phyloP scores from a whole-genome alignment of 2,888 invertebrate species.

The Idaea dimidiata region DNA sequence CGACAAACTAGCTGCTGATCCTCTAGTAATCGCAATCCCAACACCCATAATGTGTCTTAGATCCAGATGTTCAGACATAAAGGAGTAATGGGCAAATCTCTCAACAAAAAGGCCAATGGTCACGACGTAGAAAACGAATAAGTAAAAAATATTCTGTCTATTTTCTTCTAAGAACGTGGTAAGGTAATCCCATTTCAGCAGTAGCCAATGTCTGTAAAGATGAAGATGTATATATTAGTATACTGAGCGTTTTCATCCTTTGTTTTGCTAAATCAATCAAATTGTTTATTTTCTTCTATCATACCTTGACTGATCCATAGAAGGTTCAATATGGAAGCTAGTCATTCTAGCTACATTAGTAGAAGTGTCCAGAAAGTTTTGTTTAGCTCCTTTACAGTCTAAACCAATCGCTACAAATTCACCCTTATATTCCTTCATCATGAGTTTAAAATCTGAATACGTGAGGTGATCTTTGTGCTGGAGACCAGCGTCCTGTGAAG shows the following conservation, averaged over 20 bases:
- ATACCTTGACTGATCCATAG: conserved; percentile 83
- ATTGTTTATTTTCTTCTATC: not conserved
- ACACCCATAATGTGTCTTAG: conserved; percentile 98
- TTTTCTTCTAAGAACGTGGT: conserved; percentile 97
- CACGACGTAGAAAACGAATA: conserved; percentile 96
- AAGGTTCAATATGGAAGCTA: conserved; percentile 93
- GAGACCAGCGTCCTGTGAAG: conserved; percentile 90
- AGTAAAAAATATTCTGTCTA: conserved; percentile 96
- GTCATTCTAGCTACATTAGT: conserved; percentile 98
- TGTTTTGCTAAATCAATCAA: not conserved
- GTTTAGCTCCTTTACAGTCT: conserved; percentile 97
- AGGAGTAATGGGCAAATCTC: conserved; percentile 96
- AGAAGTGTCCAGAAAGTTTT: conserved; percentile 96
- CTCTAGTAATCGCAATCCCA: conserved; percentile 96
- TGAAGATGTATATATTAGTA: not conserved
- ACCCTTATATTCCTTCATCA: conserved; percentile 98
- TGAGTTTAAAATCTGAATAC: conserved; percentile 94
- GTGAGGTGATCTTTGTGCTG: conserved; percentile 94
- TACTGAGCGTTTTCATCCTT: no score
- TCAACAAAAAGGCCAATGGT: conserved; percentile 97
- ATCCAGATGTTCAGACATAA: conserved; percentile 97
- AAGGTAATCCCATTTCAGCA: conserved; percentile 91
- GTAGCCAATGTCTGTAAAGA: conserved; percentile 82
- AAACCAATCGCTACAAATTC: conserved; percentile 96
- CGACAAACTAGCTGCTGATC: conserved; percentile 95